Conservation (phyloP, 2,113 vertebrate species). For the Mixornis gularis region DNA sequence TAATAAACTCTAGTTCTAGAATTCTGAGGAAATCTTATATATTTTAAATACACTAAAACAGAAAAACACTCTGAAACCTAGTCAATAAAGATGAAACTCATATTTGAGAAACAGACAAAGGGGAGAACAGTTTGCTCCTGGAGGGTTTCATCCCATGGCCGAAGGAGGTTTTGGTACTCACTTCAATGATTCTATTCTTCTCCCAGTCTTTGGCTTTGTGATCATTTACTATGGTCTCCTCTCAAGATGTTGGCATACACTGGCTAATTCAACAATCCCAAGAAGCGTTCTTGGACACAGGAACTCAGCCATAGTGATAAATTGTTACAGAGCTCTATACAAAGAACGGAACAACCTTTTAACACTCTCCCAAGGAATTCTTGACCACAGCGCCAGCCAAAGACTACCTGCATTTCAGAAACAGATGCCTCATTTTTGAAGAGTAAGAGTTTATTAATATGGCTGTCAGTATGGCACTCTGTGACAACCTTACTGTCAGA, state of each 20-base stretch:
- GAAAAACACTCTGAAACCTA: neutral
- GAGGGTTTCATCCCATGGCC: neutral
- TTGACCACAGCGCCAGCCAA: neutral
- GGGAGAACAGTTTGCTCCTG: accelerated
- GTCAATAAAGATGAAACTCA: neutral
- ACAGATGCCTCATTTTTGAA: neutral
- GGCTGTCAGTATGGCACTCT: too few relatives aligned
- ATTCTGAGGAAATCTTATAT: neutral
- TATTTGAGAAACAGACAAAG: neutral
- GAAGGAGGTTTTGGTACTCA: neutral
- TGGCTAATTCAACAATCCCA: neutral
- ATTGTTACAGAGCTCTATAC: too few relatives aligned
- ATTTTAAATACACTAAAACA: neutral
- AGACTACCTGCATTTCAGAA: neutral
- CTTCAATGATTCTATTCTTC: accelerated
- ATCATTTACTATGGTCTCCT: accelerated
- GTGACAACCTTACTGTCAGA: neutral
- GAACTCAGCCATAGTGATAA: neutral
- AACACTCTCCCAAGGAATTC: neutral
- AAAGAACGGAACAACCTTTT: neutral
- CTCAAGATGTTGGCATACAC: accelerated
- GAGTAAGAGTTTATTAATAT: neutral
- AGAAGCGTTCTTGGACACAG: accelerated
- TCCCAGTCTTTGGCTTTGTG: neutral
- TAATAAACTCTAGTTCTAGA: neutral